Evolutionary conservation across 2,797 vertebrate genomes (phyloP).

Genomic region (Dermochelys coriacea): DNA sequence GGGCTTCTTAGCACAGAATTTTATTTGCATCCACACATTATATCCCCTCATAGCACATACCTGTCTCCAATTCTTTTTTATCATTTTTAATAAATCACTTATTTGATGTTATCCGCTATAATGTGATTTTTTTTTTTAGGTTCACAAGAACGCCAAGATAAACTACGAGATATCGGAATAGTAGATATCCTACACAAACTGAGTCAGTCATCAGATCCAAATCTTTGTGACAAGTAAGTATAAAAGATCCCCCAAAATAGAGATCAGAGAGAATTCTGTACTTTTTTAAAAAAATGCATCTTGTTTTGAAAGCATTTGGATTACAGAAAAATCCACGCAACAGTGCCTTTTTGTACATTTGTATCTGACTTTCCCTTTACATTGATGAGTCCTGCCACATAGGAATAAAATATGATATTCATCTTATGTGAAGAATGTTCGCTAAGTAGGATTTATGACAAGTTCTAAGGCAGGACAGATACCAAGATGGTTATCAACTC

Average conservation of each 20-base stretch:
- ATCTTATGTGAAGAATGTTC: neutral
- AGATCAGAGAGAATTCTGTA: neutral
- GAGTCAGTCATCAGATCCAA: constrained; percentile 93
- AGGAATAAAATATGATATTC: neutral
- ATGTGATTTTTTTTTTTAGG: constrained; percentile 81
- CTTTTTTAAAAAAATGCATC: neutral
- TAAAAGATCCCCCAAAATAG: neutral
- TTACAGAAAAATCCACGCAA: neutral
- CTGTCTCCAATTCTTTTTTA: neutral
- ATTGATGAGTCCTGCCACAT: neutral
- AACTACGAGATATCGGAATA: constrained; percentile 96
- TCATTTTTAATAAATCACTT: rapidly evolving
- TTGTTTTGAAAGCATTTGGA: neutral
- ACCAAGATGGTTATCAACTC: too few species aligned
- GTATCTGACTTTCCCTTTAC: neutral
- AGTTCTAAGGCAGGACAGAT: neutral
- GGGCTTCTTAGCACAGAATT: neutral
- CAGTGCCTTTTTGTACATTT: neutral
- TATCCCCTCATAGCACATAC: neutral
- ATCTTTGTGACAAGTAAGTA: constrained; percentile 95
- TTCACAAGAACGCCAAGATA: constrained; percentile 97
- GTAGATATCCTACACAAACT: constrained; percentile 98
- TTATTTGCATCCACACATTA: neutral
- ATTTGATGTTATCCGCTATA: neutral
- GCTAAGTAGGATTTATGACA: neutral